A percentile compares a stretch with the other conserved stretches of the same genome.
Evolutionary conservation across 37 sponge, comb jelly and placozoan species (phyloP).

Genomic region (Dysidea cf. avara): DNA sequence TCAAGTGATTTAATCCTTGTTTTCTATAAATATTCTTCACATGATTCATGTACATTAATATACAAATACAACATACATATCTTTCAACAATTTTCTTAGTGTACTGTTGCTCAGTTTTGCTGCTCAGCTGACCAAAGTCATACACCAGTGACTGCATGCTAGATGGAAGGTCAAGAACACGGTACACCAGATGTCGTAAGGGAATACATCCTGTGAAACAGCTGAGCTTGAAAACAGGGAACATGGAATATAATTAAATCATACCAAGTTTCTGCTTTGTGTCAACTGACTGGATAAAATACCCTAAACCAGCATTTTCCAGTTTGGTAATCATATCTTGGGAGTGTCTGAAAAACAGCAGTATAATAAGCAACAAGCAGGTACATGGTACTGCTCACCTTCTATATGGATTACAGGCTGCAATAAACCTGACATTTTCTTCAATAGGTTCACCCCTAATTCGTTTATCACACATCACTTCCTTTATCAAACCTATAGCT

Average conservation of each 20-base stretch:
- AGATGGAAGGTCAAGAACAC: slow-evolving; percentile 75
- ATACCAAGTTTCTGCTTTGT: slow-evolving; percentile 43
- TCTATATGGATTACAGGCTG: slow-evolving; percentile 82
- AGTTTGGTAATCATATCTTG: slow-evolving; percentile 69
- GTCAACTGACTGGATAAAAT: slow-evolving; percentile 23
- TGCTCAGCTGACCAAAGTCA: slow-evolving; percentile 78
- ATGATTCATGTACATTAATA: too few species aligned
- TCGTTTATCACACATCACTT: slow-evolving; percentile 79
- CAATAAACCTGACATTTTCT: slow-evolving; percentile 68
- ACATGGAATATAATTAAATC: too few species aligned
- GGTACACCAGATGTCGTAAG: slow-evolving; percentile 78
- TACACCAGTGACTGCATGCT: slow-evolving; percentile 77
- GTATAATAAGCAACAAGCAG: background rate
- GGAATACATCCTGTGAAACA: slow-evolving; percentile 73
- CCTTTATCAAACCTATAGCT: slow-evolving; percentile 75
- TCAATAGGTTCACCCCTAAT: slow-evolving; percentile 51
- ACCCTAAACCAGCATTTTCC: slow-evolving; percentile 76
- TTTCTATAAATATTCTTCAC: too few species aligned
- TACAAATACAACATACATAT: slow-evolving; percentile 22
- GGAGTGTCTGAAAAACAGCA: too few species aligned
- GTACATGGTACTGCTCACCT: background rate
- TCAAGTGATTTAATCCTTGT: too few species aligned
- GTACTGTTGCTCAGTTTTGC: slow-evolving; percentile 48
- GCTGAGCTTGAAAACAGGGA: too few species aligned
- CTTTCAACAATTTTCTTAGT: slow-evolving; percentile 57